phyloP scores from a whole-genome alignment of 2,797 vertebrate genomes.

The Rhabdophis nuchalis region DNA sequence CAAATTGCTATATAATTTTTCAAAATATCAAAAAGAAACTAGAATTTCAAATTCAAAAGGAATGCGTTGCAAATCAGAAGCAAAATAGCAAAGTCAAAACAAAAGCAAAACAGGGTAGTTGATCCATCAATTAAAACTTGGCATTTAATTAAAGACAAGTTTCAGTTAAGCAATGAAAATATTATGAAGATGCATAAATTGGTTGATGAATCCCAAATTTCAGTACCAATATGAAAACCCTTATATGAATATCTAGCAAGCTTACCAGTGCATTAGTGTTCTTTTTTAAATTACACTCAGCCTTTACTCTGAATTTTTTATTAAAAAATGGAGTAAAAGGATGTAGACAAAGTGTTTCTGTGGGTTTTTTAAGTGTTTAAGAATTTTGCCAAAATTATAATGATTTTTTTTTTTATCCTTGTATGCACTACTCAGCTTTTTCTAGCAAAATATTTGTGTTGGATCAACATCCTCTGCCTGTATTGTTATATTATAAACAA shows the following conservation, averaged over 20 bases:
- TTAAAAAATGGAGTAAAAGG: background rate
- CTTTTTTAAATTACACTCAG: background rate
- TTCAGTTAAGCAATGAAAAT: background rate
- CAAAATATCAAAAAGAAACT: background rate
- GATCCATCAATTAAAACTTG: background rate
- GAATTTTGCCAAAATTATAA: background rate
- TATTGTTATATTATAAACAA: background rate
- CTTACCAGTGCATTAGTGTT: background rate
- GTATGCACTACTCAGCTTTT: background rate
- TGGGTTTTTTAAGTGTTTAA: background rate
- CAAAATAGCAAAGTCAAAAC: background rate
- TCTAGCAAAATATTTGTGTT: background rate
- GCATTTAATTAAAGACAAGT: background rate
- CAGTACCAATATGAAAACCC: background rate
- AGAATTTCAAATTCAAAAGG: background rate
- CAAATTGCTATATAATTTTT: background rate
- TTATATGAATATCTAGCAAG: background rate
- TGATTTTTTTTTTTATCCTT: background rate
- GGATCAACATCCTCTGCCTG: background rate
- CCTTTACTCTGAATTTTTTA: background rate
- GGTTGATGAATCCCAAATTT: background rate
- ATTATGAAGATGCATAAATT: background rate
- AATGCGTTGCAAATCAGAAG: background rate
- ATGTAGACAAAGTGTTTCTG: background rate
- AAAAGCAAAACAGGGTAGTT: background rate